Base-by-base conservation (phyloP, 2,113 vertebrate species). In the Oryzias javanicus region DNA sequence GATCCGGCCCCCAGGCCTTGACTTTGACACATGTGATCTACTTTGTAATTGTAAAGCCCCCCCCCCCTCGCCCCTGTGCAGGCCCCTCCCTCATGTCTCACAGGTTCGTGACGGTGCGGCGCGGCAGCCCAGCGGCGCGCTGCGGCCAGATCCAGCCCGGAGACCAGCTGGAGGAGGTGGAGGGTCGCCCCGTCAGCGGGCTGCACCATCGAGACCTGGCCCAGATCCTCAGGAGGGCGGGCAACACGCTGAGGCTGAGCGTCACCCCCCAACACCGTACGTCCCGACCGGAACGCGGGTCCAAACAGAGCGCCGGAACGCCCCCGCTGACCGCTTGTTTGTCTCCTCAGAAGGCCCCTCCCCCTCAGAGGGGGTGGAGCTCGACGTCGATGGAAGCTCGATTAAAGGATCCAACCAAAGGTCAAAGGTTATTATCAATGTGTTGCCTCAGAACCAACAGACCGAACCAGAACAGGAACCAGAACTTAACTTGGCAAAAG, bases 201-300 rank as follows among this genome's bases (percentile, higher is more conserved):
- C 81, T 91, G 61, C 88, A 87, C 53, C 90, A 92, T 74, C 63
- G 90, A 4, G 91, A 92, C 25, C 85, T 92, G 18, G 86, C 90
- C 48, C 89, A 92, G 76, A 86, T 92, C 72, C 88, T 93, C 52
- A 83, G 92, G 61, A 80, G 90, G 12, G 91, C 90, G 0, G 91
- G 93, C 1, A 92, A 89, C 86, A 87, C 86, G 0, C 86, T 93
- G 29, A 85, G 91, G 8, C 86, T 92, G 59, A 90, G 85, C 64
- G 79, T 94, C 58, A 67, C 82, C 0, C 90, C 90, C 0, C 66
- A 85, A 14, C 74, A 83, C 19, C 78, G 85, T 85, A 62, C 0
- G 64, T 3, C 14, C 42, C 14, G n/a, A 72, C 20, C 19, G 16
- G 14, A 14, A 14, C 42, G 19, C 7, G 5, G 24, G 19, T n/a